Percentiles rank a stretch among this genome's conserved stretches.
Conservation (phyloP, 37 sponge, comb jelly and placozoan genomes). For the Halichondria panicea region DNA sequence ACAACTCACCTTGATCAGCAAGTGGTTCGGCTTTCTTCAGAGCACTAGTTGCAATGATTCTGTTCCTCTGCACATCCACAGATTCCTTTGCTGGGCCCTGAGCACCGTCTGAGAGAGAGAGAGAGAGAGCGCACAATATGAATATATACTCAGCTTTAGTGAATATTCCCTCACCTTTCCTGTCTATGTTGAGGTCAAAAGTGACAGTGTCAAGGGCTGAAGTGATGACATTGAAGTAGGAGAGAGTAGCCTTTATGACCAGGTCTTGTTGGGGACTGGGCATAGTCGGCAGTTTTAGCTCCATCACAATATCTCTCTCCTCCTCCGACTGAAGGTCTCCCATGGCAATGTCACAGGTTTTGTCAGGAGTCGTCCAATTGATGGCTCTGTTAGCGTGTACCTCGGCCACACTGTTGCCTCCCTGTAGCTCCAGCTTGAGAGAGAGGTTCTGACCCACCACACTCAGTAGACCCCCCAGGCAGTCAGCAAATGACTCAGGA, state of each 20-base stretch:
- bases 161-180: slow-evolving; percentile 24
- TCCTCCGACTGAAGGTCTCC: slow-evolving; percentile 95
- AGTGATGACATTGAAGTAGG: slow-evolving; percentile 89
- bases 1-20: slow-evolving; percentile 47
- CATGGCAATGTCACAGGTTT: slow-evolving; percentile 70
- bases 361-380: slow-evolving; percentile 57
- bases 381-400: slow-evolving; percentile 65
- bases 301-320: slow-evolving; percentile 80
- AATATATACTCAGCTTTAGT: neutral
- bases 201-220: slow-evolving; percentile 53
- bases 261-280: slow-evolving; percentile 8
- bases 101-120: slow-evolving; percentile 28
- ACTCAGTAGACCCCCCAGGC: slow-evolving; percentile 92
- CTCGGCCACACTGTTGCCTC: slow-evolving; percentile 44
- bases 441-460: slow-evolving; percentile 91
- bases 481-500: slow-evolving; percentile 95
- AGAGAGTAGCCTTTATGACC: slow-evolving; percentile 45
- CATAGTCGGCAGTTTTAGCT: slow-evolving; percentile 63
- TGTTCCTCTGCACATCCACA: slow-evolving; percentile 74
- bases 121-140: neutral
- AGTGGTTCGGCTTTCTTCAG: slow-evolving; percentile 70
- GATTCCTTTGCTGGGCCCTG: slow-evolving; percentile 26
- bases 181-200: slow-evolving; percentile 37
- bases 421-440: slow-evolving; percentile 51
- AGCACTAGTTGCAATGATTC: slow-evolving; percentile 56